Evolutionary conservation across 2,797 vertebrate species (phyloP), one percentile per base, ranked within the genome.

Genomic region (Pseudochromis fuscus): DNA sequence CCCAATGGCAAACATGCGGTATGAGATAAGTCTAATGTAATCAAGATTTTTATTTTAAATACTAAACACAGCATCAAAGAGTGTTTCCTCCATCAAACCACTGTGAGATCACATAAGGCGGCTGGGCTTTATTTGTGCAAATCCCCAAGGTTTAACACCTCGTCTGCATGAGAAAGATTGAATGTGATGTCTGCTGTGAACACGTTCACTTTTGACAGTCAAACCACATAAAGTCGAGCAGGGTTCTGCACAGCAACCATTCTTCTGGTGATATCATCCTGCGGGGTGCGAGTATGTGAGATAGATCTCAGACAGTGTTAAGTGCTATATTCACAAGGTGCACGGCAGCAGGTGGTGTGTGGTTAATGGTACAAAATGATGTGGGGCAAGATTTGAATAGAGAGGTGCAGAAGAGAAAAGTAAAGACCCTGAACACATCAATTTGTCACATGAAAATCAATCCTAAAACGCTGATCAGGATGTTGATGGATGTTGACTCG

Each of bases 171-270:
- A 58, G 23, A 63, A 37, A 51, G 50, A 75, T 3, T 28, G 2
- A 69, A 24, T 16, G 38, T 81, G 85, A 95, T 92, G 75, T 94
- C 90, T 1, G 91, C 93, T 4, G 94, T 93, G 0, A 89, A 88
- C 67, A 90, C 62, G 52, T 60, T 55, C 52, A 66, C 67, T 75
- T 11, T 51, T 75, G 70, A 66, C 52, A 64, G 56, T 72, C 24
- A 93, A 16, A 81, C 89, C 23, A 44, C 46, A 55, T 2, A 53
- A 63, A 31, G 65, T 55, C 67, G 45, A 42, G 1, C 5, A n/a
- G n/a, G 19, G 30, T 25, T 46, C 52, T 67, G 53, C 35, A 46
- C 4, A 3, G 1, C 8, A 45, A 2, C 2, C 9, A 3, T 48
- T 75, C 73, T 30, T 55, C 45, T n/a, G 38, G 30, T 62, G 57